These are phyloP conservation scores for Acanthaster planci DNA, from an alignment of 35 echinoderm and acorn worm genomes.

Conservation along the genomic window DNA sequence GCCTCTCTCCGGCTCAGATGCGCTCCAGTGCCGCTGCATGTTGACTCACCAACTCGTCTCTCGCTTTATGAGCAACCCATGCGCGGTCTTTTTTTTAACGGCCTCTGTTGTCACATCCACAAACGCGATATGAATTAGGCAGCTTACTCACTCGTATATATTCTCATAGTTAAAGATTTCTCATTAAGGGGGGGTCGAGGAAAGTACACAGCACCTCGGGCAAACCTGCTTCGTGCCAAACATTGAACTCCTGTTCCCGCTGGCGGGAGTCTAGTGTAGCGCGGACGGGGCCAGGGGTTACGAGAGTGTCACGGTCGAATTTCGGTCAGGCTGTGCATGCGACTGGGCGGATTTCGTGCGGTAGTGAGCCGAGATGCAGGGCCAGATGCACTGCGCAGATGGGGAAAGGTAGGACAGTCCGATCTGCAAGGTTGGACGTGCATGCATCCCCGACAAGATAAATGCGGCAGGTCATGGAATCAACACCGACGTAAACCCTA, in stretches of 20 bases:
- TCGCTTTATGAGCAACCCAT: constrained; percentile 1
- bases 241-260: constrained; percentile 10
- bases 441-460: no score
- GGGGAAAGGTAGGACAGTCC: no score
- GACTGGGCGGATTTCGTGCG: no score
- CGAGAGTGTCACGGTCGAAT: no score
- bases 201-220: constrained; percentile 6
- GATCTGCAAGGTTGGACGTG: no score
- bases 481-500: no score
- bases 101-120: background rate
- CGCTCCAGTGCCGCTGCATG: background rate
- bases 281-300: no score
- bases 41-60: constrained; percentile 11
- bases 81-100: background rate
- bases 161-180: background rate
- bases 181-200: background rate
- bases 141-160: constrained; percentile 19
- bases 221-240: background rate
- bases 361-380: no score
- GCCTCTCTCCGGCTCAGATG: background rate
- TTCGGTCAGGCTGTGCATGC: no score
- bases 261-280: background rate
- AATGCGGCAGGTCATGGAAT: no score
- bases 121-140: constrained; percentile 12
- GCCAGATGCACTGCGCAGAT: no score